Conservation (phyloP, 1,140 invertebrate genomes). For the Proctacanthus coquilletti region DNA sequence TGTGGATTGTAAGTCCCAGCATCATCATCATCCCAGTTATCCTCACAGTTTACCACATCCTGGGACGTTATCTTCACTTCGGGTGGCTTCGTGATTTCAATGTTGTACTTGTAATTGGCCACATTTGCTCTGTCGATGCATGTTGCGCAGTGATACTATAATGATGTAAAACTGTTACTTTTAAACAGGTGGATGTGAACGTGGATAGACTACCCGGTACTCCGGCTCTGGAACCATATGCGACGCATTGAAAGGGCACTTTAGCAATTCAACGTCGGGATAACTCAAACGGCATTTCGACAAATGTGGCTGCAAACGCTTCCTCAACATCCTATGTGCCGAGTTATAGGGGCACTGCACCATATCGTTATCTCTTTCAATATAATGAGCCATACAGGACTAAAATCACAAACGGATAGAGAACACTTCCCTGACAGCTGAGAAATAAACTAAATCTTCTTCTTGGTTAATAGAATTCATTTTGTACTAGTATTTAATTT, state of each 20-base stretch:
- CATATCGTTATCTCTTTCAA: slow-evolving; percentile 10
- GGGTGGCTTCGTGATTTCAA: slow-evolving; percentile 6
- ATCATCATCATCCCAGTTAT: slow-evolving; percentile 18
- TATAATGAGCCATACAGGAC: neutral
- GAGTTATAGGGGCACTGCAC: slow-evolving; percentile 19
- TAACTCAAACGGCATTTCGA: slow-evolving; percentile 14
- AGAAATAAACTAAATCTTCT: slow-evolving; percentile 11
- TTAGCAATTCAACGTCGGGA: slow-evolving; percentile 17
- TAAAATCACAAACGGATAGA: slow-evolving; percentile 9
- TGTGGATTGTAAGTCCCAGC: slow-evolving; percentile 14
- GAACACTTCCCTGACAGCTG: slow-evolving; percentile 6
- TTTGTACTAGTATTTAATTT: neutral
- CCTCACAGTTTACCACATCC: slow-evolving; percentile 12
- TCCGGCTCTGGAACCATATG: slow-evolving; percentile 17
- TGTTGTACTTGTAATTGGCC: slow-evolving; percentile 13
- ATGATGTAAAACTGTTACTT: neutral
- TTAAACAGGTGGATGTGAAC: neutral
- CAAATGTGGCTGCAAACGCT: slow-evolving; percentile 16
- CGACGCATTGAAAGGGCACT: slow-evolving; percentile 17
- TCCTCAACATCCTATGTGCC: slow-evolving; percentile 17
- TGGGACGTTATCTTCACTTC: slow-evolving; percentile 13
- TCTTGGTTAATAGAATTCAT: neutral
- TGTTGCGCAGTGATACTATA: slow-evolving; percentile 6
- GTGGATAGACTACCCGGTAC: slow-evolving; percentile 10
- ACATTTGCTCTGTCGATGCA: slow-evolving; percentile 20